phyloP scores from a whole-genome alignment of 2,113 vertebrate species.

The Oncorhynchus masou region DNA sequence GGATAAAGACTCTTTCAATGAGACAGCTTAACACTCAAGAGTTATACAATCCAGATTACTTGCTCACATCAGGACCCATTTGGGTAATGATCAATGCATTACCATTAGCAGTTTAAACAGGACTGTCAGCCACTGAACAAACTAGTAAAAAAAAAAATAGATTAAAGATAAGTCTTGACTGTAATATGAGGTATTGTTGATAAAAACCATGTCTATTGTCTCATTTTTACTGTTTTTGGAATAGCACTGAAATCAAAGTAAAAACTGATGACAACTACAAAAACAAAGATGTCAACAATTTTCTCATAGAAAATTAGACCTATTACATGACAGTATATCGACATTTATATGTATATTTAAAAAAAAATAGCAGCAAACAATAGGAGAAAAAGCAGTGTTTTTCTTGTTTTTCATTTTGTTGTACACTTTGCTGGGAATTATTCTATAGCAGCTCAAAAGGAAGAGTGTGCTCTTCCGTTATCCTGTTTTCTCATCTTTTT shows the following conservation, averaged over 20 bases:
- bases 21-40: conserved; percentile 78
- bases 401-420: conserved; percentile 57
- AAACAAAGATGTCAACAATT: conserved; percentile 86
- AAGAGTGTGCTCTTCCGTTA: conserved; percentile 77
- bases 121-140: conserved; percentile 76
- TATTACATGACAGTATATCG: conserved; percentile 91
- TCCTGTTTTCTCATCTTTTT: conserved; percentile 38
- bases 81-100: conserved; percentile 70
- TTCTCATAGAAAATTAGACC: conserved; percentile 94
- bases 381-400: conserved; percentile 85
- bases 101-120: conserved; percentile 66
- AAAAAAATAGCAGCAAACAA: conserved; percentile 96
- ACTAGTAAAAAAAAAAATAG: conserved; percentile 63
- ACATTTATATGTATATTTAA: conserved; percentile 81
- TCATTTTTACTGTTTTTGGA: conserved; percentile 85
- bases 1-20: conserved; percentile 75
- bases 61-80: conserved; percentile 74
- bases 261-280: conserved; percentile 88
- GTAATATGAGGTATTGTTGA: conserved; percentile 96
- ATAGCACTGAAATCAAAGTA: conserved; percentile 90
- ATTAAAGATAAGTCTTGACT: conserved; percentile 76
- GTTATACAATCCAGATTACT: conserved; percentile 65
- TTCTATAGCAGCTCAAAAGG: conserved; percentile 91
- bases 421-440: conserved; percentile 83
- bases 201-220: conserved; percentile 76